Evolutionary conservation across 30 jellyfish, hydroid and myxozoan species (phyloP), one percentile per base, ranked within the genome.

Genomic region (Phacellophora camtschatica): DNA sequence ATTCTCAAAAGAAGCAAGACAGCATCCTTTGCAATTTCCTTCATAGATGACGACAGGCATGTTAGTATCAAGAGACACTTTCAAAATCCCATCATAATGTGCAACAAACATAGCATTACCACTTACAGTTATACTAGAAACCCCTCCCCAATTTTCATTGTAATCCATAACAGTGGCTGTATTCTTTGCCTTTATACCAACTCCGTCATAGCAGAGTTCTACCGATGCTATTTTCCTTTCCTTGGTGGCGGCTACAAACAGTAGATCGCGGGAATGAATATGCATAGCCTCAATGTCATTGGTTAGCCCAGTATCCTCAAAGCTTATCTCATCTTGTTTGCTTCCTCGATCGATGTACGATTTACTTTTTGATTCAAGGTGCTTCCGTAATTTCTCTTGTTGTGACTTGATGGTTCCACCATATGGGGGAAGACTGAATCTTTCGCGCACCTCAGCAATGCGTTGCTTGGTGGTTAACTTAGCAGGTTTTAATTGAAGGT

Each of bases 211-310:
- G 68, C 12, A 53, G 68, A 53, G 12, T 53, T 20, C 68, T 53
- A 53, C 68, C 25, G 68, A 53, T 53, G 68, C 68, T 53, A 53
- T 53, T 53, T 53, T 53, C 25, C 68, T 53, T 53, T 53, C 68
- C 68, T 53, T 53, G 68, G 68, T 25, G 68, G 68, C 68, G 25
- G 68, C n/a, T n/a, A n/a, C n/a, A n/a, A n/a, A n/a, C n/a, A n/a
- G n/a, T n/a, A n/a, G n/a, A n/a, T n/a, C n/a, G n/a, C n/a, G n/a
- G n/a, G n/a, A n/a, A n/a, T n/a, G n/a, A n/a, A n/a, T 53, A 53
- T 53, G 68, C 68, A 53, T 53, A 53, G 68, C 68, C 68, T 53
- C 68, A 10, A 53, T 53, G 12, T 53, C 68, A 12, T 53, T 20
- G 68, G 68, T 53, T 53, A 53, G 29, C 68, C 68, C 68, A 53